Evolutionary conservation across 2,888 invertebrate species (phyloP).

Genomic region (Pammene fasciana): DNA sequence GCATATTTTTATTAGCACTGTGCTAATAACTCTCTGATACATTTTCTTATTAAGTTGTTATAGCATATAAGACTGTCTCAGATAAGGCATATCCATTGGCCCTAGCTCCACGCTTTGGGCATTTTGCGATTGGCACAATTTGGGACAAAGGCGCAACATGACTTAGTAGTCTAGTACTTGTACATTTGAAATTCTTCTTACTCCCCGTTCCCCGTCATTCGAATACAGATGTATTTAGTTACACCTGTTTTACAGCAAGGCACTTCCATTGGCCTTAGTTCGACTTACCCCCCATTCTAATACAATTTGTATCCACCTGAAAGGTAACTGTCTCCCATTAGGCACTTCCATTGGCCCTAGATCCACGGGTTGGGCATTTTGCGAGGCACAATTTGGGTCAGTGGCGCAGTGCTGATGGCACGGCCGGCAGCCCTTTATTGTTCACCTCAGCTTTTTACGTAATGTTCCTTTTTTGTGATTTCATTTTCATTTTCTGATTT

Average conservation of each 20-base stretch:
- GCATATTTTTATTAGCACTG: no score
- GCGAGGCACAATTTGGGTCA: slow-evolving; percentile 75
- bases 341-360: slow-evolving; percentile 48
- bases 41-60: no score
- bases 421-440: slow-evolving; percentile 59
- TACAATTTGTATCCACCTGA: not conserved
- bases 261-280: no score
- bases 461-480: slow-evolving; percentile 49
- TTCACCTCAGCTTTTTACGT: slow-evolving; percentile 61
- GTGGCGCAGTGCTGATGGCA: slow-evolving; percentile 66
- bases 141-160: slow-evolving; percentile 4
- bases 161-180: no score
- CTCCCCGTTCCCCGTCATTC: no score
- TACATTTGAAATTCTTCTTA: no score
- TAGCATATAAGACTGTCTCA: no score
- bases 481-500: slow-evolving; percentile 23
- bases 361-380: slow-evolving; percentile 64
- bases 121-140: slow-evolving; percentile 40
- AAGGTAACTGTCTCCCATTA: not conserved
- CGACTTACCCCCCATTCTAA: no score
- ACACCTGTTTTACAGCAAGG: no score
- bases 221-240: not conserved
- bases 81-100: no score
- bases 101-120: slow-evolving; percentile 12
- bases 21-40: no score